Evolutionary conservation across 2,113 vertebrate species (phyloP).

Genomic region (Cheilinus undulatus): DNA sequence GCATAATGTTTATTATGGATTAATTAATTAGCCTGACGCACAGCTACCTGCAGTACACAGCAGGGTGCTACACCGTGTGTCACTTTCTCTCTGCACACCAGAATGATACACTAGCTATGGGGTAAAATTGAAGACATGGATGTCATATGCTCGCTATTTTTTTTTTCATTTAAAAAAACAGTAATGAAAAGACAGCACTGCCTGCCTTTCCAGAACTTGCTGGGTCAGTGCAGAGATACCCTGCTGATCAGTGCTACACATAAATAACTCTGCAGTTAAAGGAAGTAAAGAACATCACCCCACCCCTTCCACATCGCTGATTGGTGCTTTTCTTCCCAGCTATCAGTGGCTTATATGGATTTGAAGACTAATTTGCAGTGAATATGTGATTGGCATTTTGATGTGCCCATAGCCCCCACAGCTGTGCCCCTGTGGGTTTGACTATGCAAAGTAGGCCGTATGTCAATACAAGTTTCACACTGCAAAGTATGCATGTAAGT

Average conservation of each 20-base stretch:
- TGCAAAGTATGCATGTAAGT: conserved; percentile 32
- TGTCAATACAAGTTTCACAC: conserved; percentile 56
- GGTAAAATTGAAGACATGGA: conserved; percentile 22
- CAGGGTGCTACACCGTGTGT: conserved; percentile 5
- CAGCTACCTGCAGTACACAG: conserved; percentile 45
- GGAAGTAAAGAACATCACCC: conserved; percentile 49
- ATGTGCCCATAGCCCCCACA: conserved; percentile 36
- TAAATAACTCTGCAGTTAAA: conserved; percentile 55
- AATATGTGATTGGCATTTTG: conserved; percentile 59
- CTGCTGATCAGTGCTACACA: conserved; percentile 39
- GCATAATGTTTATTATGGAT: conserved; percentile 24
- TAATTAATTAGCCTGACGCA: conserved; percentile 24
- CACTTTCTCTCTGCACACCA: conserved; percentile 5
- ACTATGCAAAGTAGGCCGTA: conserved; percentile 62
- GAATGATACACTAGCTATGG: not conserved
- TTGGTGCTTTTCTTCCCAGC: conserved; percentile 56
- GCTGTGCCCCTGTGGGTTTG: conserved; percentile 28
- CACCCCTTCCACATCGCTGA: conserved; percentile 54
- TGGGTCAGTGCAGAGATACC: conserved; percentile 19
- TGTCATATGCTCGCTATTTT: not conserved
- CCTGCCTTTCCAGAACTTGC: conserved; percentile 2
- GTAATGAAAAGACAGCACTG: conserved; percentile 36
- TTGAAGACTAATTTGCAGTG: conserved; percentile 62
- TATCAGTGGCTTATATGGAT: conserved; percentile 60
- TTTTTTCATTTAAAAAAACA: conserved; percentile 24